Evolutionary conservation across 1,140 invertebrate genomes (phyloP).

Genomic region (Drosophila littoralis): DNA sequence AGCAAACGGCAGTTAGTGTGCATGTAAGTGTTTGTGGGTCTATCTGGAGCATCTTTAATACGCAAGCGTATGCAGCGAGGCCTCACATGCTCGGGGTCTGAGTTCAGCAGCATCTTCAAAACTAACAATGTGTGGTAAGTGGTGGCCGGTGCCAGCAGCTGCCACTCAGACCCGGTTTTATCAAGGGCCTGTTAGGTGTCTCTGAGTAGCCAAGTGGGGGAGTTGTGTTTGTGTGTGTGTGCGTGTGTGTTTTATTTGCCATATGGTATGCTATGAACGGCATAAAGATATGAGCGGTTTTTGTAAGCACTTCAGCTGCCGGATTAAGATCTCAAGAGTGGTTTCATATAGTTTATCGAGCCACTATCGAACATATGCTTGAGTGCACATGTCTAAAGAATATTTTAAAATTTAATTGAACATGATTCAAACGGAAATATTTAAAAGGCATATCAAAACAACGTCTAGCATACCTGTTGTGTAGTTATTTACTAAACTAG

Average conservation of each 20-base stretch:
- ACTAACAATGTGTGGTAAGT: constrained; percentile 66
- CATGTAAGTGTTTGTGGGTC: constrained; percentile 29
- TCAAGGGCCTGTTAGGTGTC: constrained; percentile 60
- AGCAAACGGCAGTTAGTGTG: constrained; percentile 56
- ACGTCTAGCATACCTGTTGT: too few relatives aligned
- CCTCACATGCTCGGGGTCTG: constrained; percentile 42
- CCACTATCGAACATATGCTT: background rate
- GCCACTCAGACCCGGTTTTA: constrained; percentile 52
- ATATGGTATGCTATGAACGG: constrained; percentile 54
- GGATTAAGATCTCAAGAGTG: constrained; percentile 24
- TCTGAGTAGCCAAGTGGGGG: constrained; percentile 22
- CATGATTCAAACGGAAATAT: too few relatives aligned
- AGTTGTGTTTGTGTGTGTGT: background rate
- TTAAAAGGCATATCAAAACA: too few relatives aligned
- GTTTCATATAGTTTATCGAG: background rate
- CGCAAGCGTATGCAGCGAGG: constrained; percentile 56
- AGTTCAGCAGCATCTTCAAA: constrained; percentile 54
- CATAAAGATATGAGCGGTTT: constrained; percentile 51
- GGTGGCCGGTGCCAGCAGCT: constrained; percentile 12
- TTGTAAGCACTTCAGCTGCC: constrained; percentile 22
- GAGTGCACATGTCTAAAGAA: background rate
- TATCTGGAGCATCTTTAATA: constrained; percentile 69
- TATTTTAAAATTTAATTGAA: too few relatives aligned
- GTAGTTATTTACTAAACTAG: too few relatives aligned
- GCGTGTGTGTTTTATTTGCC: constrained; percentile 58